A percentile compares a stretch with the other conserved stretches of the same genome.
Evolutionary conservation across 2,888 invertebrate genomes (phyloP).

Genomic region (Papilio demoleus): DNA sequence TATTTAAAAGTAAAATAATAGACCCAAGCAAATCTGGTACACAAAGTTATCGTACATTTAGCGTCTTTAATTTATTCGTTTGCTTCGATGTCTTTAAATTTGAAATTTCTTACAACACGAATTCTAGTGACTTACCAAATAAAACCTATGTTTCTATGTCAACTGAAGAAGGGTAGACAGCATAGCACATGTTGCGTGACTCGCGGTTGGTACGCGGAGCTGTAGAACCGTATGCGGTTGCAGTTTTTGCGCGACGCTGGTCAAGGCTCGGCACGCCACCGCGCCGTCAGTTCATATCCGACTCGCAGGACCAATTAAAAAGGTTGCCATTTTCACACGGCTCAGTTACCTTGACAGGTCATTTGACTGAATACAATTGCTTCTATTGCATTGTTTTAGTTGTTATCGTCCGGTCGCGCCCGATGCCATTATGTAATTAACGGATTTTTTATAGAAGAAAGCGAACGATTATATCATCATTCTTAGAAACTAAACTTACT

Average conservation of each 20-base stretch:
- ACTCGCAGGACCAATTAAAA: constrained; percentile 38
- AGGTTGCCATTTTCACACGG: constrained; percentile 41
- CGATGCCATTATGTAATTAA: constrained; percentile 27
- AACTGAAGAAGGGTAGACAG: constrained; percentile 15
- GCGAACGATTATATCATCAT: constrained; percentile 15
- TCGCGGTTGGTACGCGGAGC: background rate
- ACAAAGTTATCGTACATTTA: too few species aligned
- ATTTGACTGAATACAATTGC: constrained; percentile 36
- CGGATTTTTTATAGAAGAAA: constrained; percentile 31
- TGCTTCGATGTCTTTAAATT: too few species aligned
- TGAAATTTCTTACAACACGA: too few species aligned
- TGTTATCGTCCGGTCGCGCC: constrained; percentile 38
- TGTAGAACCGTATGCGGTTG: constrained; percentile 26
- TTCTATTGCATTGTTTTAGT: constrained; percentile 36
- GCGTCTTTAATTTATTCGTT: too few species aligned
- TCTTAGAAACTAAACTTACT: constrained; percentile 8
- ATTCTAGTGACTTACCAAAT: too few species aligned
- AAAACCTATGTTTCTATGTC: too few species aligned
- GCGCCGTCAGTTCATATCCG: constrained; percentile 40
- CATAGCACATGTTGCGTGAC: constrained; percentile 13
- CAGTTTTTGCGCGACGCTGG: constrained; percentile 42
- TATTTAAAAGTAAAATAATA: background rate
- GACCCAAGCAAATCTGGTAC: too few species aligned
- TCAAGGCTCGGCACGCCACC: constrained; percentile 50
- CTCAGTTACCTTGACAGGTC: constrained; percentile 40